Evolutionary conservation across 2,888 invertebrate genomes (phyloP), one percentile per base, ranked within the genome.

Genomic region (Ophion obscuratus): DNA sequence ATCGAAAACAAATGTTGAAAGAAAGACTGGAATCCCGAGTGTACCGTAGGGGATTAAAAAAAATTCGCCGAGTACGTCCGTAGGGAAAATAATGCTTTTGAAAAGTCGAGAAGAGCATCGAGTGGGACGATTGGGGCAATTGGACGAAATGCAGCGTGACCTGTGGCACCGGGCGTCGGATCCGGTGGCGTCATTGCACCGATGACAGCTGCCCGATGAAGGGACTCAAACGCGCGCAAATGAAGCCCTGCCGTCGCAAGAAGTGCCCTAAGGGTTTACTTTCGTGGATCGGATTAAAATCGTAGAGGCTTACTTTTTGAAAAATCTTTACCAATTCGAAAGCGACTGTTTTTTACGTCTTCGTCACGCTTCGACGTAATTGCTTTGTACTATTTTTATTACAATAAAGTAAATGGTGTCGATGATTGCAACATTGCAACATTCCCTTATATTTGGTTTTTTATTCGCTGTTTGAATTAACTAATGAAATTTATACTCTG

Each of bases 171-270:
- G 91, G 91, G 71, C 90, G 89, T 67, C 88, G 88, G 67, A 89
- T 92, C 62, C 92, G 91, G 67, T 91, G 91, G 91, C 89, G 91
- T 66, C 91, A 91, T 70, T 91, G 91, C 31, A 71, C 68, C 0
- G 74, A 80, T 0, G 62, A 87, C 11, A 73, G 87, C 67, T 91
- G 92, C 73, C 74, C 73, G 2, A 61, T 44, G 24, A 76, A 78
- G 70, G 92, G 92, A 44, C 84, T 91, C 6, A 91, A 92, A 59
- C 88, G 77, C 36, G 91, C 91, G 2, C 91, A 91, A 70, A 88
- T 92, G 62, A 91, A 85, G 67, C 76, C 82, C 14, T 91, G 91
- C 64, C 85, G 53, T 36, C 77, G 87, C 2, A 83, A 88, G 64
- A 74, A 88, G 40, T 91, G 91, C 64, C 78, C 86, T 14, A 80